phyloP scores from a whole-genome alignment of 2,113 vertebrate genomes.

The Chlorodrepanis virens region DNA sequence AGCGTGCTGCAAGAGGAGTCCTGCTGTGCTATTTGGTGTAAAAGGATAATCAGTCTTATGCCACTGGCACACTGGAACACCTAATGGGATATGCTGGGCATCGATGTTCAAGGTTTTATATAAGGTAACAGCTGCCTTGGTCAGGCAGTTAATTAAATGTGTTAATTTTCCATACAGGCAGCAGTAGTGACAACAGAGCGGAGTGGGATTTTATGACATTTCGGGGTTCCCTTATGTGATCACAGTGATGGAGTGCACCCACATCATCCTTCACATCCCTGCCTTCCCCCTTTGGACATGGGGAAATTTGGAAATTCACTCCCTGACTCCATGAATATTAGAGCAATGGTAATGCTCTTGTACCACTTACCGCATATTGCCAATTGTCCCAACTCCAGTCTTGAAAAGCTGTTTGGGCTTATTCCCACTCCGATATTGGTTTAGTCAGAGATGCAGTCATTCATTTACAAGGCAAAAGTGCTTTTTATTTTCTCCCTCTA shows the following conservation, averaged over 20 bases:
- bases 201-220: constrained; percentile 79
- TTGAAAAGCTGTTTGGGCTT: constrained; percentile 56
- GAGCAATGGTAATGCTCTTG: background rate
- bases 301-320: background rate
- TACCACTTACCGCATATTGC: constrained; percentile 10
- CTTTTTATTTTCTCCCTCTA: constrained; percentile 15
- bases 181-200: constrained; percentile 78
- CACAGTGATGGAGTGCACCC: constrained; percentile 51
- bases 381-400: constrained; percentile 71
- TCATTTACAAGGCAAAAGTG: constrained; percentile 37
- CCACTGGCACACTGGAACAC: constrained; percentile 73
- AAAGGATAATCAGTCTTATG: constrained; percentile 74
- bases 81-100: constrained; percentile 69
- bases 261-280: constrained; percentile 54
- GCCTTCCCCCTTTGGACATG: constrained; percentile 44
- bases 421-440: constrained; percentile 53
- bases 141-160: constrained; percentile 85
- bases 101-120: constrained; percentile 75
- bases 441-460: constrained; percentile 58
- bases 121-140: constrained; percentile 85
- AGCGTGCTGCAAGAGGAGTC: constrained; percentile 58
- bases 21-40: constrained; percentile 67
- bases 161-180: constrained; percentile 79
- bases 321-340: constrained; percentile 53
- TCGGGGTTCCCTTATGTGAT: constrained; percentile 72